phyloP scores from a whole-genome alignment of 2,888 invertebrate species.

The Mantis religiosa region DNA sequence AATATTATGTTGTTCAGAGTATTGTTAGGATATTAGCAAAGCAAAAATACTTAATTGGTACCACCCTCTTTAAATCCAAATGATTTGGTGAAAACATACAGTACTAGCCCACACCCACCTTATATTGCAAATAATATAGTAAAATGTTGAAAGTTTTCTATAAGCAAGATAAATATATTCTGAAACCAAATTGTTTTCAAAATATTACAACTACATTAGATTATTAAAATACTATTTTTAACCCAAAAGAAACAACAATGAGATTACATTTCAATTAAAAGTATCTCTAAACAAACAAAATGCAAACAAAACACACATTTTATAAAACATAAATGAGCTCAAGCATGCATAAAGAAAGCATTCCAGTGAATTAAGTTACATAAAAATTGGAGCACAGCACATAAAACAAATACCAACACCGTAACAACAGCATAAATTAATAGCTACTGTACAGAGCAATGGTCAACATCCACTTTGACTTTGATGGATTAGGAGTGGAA shows the following conservation, averaged over 20 bases:
- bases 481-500: neutral
- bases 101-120: too few species aligned
- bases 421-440: neutral
- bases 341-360: neutral
- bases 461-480: neutral
- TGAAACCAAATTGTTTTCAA: neutral
- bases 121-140: too few species aligned
- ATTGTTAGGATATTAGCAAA: too few species aligned
- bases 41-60: too few species aligned
- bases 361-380: neutral
- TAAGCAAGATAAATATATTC: neutral
- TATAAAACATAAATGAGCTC: neutral
- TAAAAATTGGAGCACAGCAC: neutral
- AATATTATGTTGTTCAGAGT: too few species aligned
- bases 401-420: slow-evolving; percentile 7
- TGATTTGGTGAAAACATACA: too few species aligned
- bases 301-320: neutral
- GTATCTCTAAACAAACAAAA: neutral
- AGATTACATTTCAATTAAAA: neutral
- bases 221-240: neutral
- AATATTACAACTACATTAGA: neutral
- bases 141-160: too few species aligned
- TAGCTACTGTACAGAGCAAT: neutral
- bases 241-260: too few species aligned
- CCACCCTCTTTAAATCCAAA: too few species aligned